phyloP scores from a whole-genome alignment of 2,113 vertebrate species.

The Noturus placidus region DNA sequence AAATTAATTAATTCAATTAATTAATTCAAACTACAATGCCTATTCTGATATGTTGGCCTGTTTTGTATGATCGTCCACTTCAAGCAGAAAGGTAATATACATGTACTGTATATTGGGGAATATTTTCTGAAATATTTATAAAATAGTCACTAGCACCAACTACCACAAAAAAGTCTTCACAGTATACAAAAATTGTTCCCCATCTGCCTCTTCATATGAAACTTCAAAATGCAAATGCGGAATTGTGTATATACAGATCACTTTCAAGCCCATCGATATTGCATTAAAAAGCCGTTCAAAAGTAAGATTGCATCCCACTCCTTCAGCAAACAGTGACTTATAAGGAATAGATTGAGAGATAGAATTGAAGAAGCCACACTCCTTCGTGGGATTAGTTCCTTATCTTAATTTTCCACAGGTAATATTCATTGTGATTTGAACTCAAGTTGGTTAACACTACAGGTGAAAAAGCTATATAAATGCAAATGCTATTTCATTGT shows the following conservation, averaged over 20 bases:
- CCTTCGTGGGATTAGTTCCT: constrained; percentile 70
- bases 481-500: constrained; percentile 76
- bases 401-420: constrained; percentile 74
- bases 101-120: neutral
- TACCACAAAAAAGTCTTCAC: neutral
- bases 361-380: constrained; percentile 66
- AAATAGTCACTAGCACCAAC: neutral
- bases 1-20: constrained; percentile 9
- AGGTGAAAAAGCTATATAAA: constrained; percentile 74
- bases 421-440: constrained; percentile 68
- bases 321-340: constrained; percentile 48
- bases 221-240: constrained; percentile 17
- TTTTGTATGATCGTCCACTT: neutral
- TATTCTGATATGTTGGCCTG: neutral
- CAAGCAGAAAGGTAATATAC: constrained; percentile 3
- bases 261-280: constrained; percentile 52
- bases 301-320: constrained; percentile 49
- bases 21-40: neutral
- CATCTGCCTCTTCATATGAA: constrained; percentile 17
- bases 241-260: constrained; percentile 49
- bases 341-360: constrained; percentile 60
- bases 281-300: constrained; percentile 44
- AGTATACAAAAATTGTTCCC: neutral
- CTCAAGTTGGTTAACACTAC: constrained; percentile 53
- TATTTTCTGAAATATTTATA: constrained; percentile 2